Evolutionary conservation across 2,888 invertebrate genomes (phyloP).

Genomic region (Drosophila planitibia): DNA sequence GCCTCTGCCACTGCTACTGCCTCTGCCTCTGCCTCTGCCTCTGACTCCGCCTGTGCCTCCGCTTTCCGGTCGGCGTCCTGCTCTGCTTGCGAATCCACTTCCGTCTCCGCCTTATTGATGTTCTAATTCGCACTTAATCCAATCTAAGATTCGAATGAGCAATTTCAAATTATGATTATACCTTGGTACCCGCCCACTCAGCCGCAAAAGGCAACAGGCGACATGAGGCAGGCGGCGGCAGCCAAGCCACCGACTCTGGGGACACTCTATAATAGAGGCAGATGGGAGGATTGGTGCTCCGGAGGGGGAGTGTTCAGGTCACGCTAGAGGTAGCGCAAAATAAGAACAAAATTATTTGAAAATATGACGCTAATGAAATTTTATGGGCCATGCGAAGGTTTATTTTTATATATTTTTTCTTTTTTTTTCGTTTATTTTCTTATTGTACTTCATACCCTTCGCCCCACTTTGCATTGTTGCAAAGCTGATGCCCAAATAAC

Average conservation of each 20-base stretch:
- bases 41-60: not conserved
- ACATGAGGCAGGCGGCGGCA: slow-evolving; percentile 1
- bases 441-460: slow-evolving; percentile 10
- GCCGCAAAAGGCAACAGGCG: slow-evolving; percentile 65
- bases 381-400: slow-evolving; percentile 82
- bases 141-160: slow-evolving; percentile 82
- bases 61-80: not conserved
- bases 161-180: slow-evolving; percentile 83
- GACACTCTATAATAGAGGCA: slow-evolving; percentile 60
- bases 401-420: slow-evolving; percentile 72
- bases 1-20: slow-evolving; percentile 17
- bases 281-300: slow-evolving; percentile 26
- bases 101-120: slow-evolving; percentile 74
- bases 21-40: not conserved
- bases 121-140: slow-evolving; percentile 82
- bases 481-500: slow-evolving; percentile 81
- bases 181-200: slow-evolving; percentile 71
- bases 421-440: slow-evolving; percentile 65
- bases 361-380: slow-evolving; percentile 82
- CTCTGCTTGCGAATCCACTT: slow-evolving; percentile 3
- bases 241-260: slow-evolving; percentile 44
- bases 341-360: slow-evolving; percentile 78
- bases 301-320: slow-evolving; percentile 39
- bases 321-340: slow-evolving; percentile 52
- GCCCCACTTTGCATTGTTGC: slow-evolving; percentile 62